phyloP scores from a whole-genome alignment of 2,797 vertebrate genomes.

The Hylomyscus alleni region DNA sequence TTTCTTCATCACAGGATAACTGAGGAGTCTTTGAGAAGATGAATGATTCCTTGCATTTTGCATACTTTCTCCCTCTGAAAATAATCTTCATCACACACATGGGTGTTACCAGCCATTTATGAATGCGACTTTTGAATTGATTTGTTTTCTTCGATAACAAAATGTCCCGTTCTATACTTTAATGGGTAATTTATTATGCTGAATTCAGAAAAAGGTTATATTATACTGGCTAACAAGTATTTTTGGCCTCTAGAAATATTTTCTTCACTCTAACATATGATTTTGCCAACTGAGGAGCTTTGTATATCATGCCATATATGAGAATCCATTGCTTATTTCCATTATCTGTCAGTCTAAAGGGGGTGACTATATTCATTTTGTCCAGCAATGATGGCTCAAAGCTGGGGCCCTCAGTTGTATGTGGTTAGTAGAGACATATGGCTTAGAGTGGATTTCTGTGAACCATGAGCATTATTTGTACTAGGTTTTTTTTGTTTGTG shows the following conservation, averaged over 20 bases:
- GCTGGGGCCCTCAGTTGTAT: background rate
- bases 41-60: background rate
- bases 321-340: background rate
- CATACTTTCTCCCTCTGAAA: background rate
- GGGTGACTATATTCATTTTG: background rate
- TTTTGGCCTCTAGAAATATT: background rate
- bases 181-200: slow-evolving; percentile 41
- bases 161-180: slow-evolving; percentile 41
- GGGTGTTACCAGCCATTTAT: background rate
- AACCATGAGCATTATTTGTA: background rate
- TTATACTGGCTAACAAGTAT: background rate
- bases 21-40: background rate
- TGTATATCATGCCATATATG: background rate
- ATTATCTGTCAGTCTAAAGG: background rate
- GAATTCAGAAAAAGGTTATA: slow-evolving; percentile 4
- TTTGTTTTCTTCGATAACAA: slow-evolving; percentile 52
- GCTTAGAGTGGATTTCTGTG: background rate
- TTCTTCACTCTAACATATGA: background rate
- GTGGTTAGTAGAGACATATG: background rate
- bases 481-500: background rate
- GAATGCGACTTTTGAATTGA: slow-evolving; percentile 33
- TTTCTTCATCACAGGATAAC: background rate
- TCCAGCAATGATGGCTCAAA: background rate
- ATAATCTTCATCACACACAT: background rate
- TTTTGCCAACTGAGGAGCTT: background rate